Conservation (phyloP, 2,797 vertebrate genomes). For the Microtus californicus region DNA sequence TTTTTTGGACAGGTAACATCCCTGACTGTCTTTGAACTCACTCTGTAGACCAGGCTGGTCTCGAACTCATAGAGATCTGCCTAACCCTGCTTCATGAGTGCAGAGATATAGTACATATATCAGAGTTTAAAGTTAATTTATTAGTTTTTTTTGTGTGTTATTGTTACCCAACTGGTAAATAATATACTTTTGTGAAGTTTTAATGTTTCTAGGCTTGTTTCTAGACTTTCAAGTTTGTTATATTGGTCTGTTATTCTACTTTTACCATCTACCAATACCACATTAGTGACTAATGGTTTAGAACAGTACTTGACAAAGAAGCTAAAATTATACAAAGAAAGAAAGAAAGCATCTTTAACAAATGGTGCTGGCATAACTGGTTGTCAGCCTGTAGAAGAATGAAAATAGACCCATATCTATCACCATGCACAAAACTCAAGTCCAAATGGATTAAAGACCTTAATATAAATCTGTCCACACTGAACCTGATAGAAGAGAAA, state of each 20-base stretch:
- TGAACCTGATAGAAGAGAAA: too few species aligned
- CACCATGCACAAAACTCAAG: too few species aligned
- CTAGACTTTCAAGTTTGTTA: background rate
- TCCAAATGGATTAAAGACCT: too few species aligned
- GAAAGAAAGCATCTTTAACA: too few species aligned
- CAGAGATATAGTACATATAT: background rate
- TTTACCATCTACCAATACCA: background rate
- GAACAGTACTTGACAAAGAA: background rate
- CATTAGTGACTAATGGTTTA: background rate
- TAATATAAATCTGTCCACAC: too few species aligned
- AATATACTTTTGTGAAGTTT: background rate
- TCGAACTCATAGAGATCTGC: background rate
- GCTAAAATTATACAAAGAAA: too few species aligned
- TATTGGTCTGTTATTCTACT: background rate
- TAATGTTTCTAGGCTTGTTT: background rate
- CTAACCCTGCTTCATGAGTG: background rate
- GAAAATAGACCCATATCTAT: too few species aligned
- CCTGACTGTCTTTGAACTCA: background rate
- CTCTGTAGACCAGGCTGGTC: background rate
- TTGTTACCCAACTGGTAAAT: background rate
- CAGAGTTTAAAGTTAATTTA: background rate
- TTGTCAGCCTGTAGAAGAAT: too few species aligned
- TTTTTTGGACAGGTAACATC: background rate
- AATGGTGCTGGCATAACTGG: too few species aligned
- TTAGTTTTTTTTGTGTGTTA: background rate